Base-by-base conservation (phyloP, 2,888 invertebrate genomes). In the Cotesia congregata region DNA sequence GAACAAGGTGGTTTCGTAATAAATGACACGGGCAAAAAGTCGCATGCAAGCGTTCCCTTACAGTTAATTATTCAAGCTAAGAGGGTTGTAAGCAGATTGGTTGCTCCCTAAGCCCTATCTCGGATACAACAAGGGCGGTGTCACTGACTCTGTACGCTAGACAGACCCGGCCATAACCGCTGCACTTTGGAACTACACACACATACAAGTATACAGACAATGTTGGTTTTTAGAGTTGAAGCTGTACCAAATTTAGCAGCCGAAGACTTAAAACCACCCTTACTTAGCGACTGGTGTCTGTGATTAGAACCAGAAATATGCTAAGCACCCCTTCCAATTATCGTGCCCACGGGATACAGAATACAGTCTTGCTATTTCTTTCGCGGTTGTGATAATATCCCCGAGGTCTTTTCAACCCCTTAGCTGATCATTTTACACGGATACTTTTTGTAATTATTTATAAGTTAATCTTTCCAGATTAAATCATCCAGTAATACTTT, bases 41-140 rank as follows among this genome's bases (percentile, higher is more conserved):
- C 84, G 85, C 80, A 82, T 83, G 72, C 68, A 62, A 76, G 68
- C 69, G 81, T 78, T 75, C 78, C 82, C 80, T 78, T 79, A 80
- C 83, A 86, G 88, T 88, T 89, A 89, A 89, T 89, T 89, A 89
- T 89, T 89, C 89, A 86, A 84, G 83, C 86, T 87, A 87, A 88
- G 88, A 86, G 88, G 88, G 86, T 87, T 86, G 86, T 88, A 89
- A 89, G 88, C 88, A 89, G 88, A 87, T 88, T 88, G 88, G 86
- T 87, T 86, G 86, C 86, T 86, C 87, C 87, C 87, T 85, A 85
- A 86, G 84, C 84, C 83, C 86, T 84, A 85, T 85, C 85, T 83
- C 83, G 77, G 59, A 77, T 77, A 77, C 77, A 77, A 72, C 76
- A 77, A 74, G 77, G 77, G 74, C 65, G 71, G 60, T 69, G 73